These are phyloP conservation scores for Cantharis lateralis DNA, from an alignment of 2,888 invertebrate species.

Conservation along the genomic window DNA sequence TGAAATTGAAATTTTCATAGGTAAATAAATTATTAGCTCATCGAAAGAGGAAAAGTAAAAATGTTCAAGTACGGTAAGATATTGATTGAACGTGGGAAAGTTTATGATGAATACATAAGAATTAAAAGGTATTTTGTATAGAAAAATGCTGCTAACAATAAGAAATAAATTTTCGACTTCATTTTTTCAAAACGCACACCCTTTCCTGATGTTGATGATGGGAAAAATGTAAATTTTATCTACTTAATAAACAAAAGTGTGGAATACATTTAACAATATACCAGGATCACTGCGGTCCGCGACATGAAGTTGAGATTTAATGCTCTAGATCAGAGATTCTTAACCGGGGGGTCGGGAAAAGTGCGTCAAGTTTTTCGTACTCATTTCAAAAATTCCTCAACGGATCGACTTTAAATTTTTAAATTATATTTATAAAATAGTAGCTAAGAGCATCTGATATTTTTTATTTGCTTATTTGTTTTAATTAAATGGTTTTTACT, in stretches of 20 bases:
- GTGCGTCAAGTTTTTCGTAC: too few species aligned
- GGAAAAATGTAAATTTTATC: neutral
- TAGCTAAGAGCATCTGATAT: too few species aligned
- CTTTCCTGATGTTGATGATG: neutral
- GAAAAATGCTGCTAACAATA: neutral
- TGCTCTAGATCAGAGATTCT: too few species aligned
- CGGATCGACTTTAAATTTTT: too few species aligned
- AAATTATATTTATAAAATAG: too few species aligned
- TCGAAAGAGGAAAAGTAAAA: neutral
- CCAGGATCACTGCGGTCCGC: neutral
- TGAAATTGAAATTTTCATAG: neutral
- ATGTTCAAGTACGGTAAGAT: neutral
- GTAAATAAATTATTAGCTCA: neutral
- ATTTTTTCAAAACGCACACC: neutral
- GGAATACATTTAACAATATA: too few species aligned
- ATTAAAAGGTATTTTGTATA: neutral
- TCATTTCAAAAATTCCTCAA: too few species aligned
- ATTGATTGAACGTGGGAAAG: neutral
- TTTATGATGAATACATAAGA: neutral
- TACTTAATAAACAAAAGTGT: neutral
- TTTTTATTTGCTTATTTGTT: too few species aligned
- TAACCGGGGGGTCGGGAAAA: too few species aligned
- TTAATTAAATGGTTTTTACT: too few species aligned
- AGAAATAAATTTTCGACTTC: neutral
- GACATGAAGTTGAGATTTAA: neutral